These are phyloP conservation scores for Bufotes viridis DNA, from an alignment of 2,797 vertebrate species.

Conservation along the genomic window DNA sequence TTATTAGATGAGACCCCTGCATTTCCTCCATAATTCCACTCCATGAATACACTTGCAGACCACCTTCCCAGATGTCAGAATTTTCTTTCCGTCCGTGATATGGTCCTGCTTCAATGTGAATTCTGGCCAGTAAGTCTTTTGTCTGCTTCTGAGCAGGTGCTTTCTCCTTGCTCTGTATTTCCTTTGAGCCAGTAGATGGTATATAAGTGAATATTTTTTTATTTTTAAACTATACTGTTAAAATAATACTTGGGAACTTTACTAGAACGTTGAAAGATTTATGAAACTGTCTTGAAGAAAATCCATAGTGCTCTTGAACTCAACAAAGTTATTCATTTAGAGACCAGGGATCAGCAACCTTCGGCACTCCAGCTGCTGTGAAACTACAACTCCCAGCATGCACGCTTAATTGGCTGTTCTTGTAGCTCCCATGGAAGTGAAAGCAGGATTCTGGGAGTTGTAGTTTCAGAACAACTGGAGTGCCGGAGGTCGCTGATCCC, in stretches of 20 bases:
- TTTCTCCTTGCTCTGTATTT: neutral
- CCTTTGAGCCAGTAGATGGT: neutral
- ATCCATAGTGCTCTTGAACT: too few species aligned
- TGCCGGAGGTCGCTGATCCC: too few species aligned
- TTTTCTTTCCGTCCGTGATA: neutral
- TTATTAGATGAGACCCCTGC: neutral
- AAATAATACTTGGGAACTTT: neutral
- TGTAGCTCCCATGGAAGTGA: too few species aligned
- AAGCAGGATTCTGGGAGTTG: too few species aligned
- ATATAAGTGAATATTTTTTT: neutral
- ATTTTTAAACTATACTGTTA: neutral
- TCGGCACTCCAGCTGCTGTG: too few species aligned
- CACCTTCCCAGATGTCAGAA: slow-evolving; percentile 29
- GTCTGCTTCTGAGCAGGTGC: neutral
- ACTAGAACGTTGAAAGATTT: too few species aligned
- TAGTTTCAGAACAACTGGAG: too few species aligned
- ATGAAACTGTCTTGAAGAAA: too few species aligned
- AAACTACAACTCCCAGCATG: too few species aligned
- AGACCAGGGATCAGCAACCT: too few species aligned
- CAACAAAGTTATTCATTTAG: too few species aligned
- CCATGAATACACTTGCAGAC: slow-evolving; percentile 20
- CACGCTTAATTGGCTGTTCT: too few species aligned
- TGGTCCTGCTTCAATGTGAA: slow-evolving; percentile 29
- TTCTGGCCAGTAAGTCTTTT: neutral
- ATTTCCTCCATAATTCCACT: slow-evolving; percentile 13